Evolutionary conservation across 2,113 vertebrate species (phyloP), one percentile per base, ranked within the genome.

Genomic region (Pseudorectes ferrugineus): DNA sequence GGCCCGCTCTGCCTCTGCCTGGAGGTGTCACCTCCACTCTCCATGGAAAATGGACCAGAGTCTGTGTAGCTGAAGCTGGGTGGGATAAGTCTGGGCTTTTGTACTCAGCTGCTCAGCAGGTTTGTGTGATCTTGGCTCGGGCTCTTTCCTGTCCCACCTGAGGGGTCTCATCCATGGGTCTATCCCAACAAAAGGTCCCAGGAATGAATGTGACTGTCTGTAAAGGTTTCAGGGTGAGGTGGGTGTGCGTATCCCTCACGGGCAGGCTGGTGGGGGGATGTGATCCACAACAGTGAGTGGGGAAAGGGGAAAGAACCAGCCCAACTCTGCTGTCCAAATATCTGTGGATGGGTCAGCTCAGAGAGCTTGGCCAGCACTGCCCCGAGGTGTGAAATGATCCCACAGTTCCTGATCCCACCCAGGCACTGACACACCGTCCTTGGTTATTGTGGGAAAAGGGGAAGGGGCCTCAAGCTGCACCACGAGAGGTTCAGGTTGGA

Each of bases 361-460:
- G 57, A 45, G n/a, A 45, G 19, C 35, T 23, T 38, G 45, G 23
- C 31, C 25, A 13, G 29, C 4, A 4, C 49, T 84, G 59, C 36
- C 38, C n/a, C 0, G 9, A 35, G 10, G 19, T 42, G 25, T 31
- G 66, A 17, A 35, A 23, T 3, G 43, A 42, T 26, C 23, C 18
- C 3, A 3, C 10, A 3, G 36, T 15, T 62, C 65, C 45, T 85
- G 45, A 51, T 80, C 57, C 45, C 58, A 68, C 3, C 8, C 46
- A 29, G 38, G 26, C 71, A 23, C 2, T 14, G 35, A 6, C 31
- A 12, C 1, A 0, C 21, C 0, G 0, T 11, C 51, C 40, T 24
- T 36, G 70, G 36, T 55, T 74, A 22, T 8, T 23, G 31, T 21
- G 46, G 29, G 29, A 40, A 51, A 45, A 18, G 8, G n/a, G 46